A percentile compares a stretch with the other conserved stretches of the same genome.
Conservation (phyloP, 2,888 invertebrate genomes). For the Glaucopsyche alexis region DNA sequence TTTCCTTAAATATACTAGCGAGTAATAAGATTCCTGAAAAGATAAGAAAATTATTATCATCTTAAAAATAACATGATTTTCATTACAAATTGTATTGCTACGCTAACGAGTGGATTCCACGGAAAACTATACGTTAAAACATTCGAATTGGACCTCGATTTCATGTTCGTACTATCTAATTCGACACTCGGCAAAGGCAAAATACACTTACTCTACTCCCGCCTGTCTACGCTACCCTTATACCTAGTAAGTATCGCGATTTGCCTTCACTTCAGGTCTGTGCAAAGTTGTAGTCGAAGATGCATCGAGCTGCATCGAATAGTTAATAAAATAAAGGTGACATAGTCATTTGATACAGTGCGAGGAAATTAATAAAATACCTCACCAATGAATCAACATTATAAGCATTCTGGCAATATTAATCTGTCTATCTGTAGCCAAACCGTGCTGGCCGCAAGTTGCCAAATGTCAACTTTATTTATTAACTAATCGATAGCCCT, state of each 20-base stretch:
- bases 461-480: slow-evolving; percentile 1
- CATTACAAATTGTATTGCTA: slow-evolving; percentile 61
- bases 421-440: background rate
- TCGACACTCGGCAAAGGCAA: slow-evolving; percentile 54
- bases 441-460: background rate
- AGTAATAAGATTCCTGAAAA: slow-evolving; percentile 72
- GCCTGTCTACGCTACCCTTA: slow-evolving; percentile 30
- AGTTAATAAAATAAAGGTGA: background rate
- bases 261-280: slow-evolving; percentile 28
- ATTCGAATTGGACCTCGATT: slow-evolving; percentile 77
- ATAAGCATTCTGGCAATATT: background rate
- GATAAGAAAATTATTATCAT: slow-evolving; percentile 65
- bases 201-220: slow-evolving; percentile 38
- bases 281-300: slow-evolving; percentile 24
- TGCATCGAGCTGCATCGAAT: background rate
- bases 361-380: background rate
- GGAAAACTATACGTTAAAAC: slow-evolving; percentile 66
- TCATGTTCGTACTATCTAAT: slow-evolving; percentile 73
- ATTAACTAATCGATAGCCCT: background rate
- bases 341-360: background rate
- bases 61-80: slow-evolving; percentile 75
- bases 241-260: slow-evolving; percentile 30
- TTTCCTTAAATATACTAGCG: slow-evolving; percentile 76
- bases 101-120: slow-evolving; percentile 55
- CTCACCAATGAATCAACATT: background rate